phyloP scores from a whole-genome alignment of 2,113 vertebrate species.

The Colossoma macropomum region DNA sequence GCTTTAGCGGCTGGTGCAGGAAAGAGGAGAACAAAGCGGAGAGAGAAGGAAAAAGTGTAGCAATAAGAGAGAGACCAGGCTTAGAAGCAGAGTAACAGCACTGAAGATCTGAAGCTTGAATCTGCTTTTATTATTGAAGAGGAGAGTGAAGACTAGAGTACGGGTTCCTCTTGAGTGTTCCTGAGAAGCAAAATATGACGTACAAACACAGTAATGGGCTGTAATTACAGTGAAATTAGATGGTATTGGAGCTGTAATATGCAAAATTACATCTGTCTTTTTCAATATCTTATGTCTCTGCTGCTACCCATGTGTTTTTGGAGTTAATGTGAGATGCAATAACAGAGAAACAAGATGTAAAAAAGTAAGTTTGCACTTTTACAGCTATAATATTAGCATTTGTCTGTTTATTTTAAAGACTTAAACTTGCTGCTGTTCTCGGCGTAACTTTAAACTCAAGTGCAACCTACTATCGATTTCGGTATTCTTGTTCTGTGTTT shows the following conservation, averaged over 20 bases:
- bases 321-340: no score
- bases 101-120: neutral
- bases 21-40: slow-evolving; percentile 16
- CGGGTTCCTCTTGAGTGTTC: neutral
- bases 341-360: no score
- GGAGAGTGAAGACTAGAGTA: neutral
- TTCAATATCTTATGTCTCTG: neutral
- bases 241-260: neutral
- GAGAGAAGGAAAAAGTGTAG: neutral
- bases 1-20: slow-evolving; percentile 29
- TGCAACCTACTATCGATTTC: no score
- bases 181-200: neutral
- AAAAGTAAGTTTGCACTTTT: no score
- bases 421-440: no score
- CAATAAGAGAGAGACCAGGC: slow-evolving; percentile 21
- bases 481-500: no score
- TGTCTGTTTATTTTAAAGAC: no score
- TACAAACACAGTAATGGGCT: neutral
- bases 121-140: neutral
- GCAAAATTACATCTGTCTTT: neutral
- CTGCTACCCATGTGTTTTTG: neutral
- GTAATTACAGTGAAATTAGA: neutral
- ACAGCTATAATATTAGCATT: no score
- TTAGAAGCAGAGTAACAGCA: neutral
- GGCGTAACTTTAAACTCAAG: no score